Percentiles rank a stretch among this genome's conserved stretches.
Conservation (phyloP, 2,797 vertebrate species). For the Neosilurus hyrtlii region DNA sequence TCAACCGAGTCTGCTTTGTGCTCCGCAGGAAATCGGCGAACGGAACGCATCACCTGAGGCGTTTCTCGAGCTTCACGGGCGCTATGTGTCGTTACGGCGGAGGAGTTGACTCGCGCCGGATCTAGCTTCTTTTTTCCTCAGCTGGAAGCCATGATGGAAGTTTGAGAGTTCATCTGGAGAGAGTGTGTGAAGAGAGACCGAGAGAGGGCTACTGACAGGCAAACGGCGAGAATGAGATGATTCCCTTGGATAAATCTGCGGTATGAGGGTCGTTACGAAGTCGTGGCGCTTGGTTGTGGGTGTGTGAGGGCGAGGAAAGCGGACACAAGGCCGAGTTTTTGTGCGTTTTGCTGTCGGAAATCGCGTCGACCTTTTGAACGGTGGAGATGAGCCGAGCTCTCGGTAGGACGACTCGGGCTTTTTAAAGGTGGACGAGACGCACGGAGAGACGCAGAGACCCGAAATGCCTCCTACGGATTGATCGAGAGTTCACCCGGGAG, state of each 20-base stretch:
- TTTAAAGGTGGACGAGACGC: slow-evolving; percentile 17
- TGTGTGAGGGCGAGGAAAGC: slow-evolving; percentile 74
- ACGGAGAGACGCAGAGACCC: slow-evolving; percentile 50
- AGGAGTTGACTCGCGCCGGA: slow-evolving; percentile 70
- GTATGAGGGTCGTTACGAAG: slow-evolving; percentile 53
- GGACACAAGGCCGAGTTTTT: slow-evolving; percentile 61
- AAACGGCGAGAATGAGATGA: slow-evolving; percentile 72
- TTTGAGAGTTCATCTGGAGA: slow-evolving; percentile 78
- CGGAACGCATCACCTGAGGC: fast-evolving
- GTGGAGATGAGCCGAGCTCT: slow-evolving; percentile 77
- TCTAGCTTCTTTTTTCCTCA: slow-evolving; percentile 83
- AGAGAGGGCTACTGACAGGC: slow-evolving; percentile 14
- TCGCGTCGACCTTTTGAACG: slow-evolving; percentile 69
- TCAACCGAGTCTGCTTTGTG: no score
- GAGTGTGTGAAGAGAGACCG: slow-evolving; percentile 53
- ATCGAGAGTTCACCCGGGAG: not conserved
- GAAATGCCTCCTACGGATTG: slow-evolving; percentile 41
- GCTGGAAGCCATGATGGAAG: slow-evolving; percentile 95
- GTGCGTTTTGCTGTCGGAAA: slow-evolving; percentile 58
- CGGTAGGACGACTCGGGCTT: slow-evolving; percentile 68
- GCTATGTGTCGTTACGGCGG: slow-evolving; percentile 66
- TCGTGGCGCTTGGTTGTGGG: slow-evolving; percentile 53
- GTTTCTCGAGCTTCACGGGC: slow-evolving; percentile 29
- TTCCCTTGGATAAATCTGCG: slow-evolving; percentile 78
- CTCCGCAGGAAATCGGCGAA: not conserved